Conservation (phyloP, 2,888 invertebrate genomes). For the Malacosoma neustria region DNA sequence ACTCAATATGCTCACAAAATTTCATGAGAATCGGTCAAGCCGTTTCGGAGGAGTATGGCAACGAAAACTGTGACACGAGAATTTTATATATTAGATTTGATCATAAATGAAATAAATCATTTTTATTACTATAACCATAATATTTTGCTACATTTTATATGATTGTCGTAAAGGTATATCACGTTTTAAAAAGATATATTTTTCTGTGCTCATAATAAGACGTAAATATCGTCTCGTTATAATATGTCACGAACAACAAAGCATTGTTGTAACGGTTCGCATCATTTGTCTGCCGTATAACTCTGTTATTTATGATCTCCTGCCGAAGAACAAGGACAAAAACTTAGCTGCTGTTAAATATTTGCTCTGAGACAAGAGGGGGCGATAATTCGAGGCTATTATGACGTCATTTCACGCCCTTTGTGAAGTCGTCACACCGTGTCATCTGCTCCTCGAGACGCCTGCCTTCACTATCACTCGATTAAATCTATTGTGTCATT, state of each 20-base stretch:
- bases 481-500: slow-evolving; percentile 72
- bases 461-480: slow-evolving; percentile 68
- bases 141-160: too few species aligned
- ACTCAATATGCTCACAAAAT: too few species aligned
- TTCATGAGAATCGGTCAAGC: too few species aligned
- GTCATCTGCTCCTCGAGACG: slow-evolving; percentile 74
- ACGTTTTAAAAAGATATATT: too few species aligned
- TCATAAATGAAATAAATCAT: too few species aligned
- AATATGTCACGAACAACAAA: slow-evolving; percentile 66
- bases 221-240: slow-evolving; percentile 65
- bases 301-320: slow-evolving; percentile 68
- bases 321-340: slow-evolving; percentile 64
- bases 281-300: slow-evolving; percentile 64
- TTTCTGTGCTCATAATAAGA: slow-evolving; percentile 62
- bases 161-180: too few species aligned
- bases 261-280: slow-evolving; percentile 66
- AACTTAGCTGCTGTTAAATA: slow-evolving; percentile 70
- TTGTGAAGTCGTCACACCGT: slow-evolving; percentile 70
- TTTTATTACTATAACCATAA: too few species aligned
- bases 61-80: too few species aligned
- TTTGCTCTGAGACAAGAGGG: slow-evolving; percentile 73
- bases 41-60: too few species aligned
- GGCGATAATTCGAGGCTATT: slow-evolving; percentile 73
- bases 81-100: too few species aligned
- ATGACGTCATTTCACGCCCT: slow-evolving; percentile 74